These are phyloP conservation scores for Trachemys scripta DNA, from an alignment of 2,113 vertebrate genomes.

Conservation along the genomic window DNA sequence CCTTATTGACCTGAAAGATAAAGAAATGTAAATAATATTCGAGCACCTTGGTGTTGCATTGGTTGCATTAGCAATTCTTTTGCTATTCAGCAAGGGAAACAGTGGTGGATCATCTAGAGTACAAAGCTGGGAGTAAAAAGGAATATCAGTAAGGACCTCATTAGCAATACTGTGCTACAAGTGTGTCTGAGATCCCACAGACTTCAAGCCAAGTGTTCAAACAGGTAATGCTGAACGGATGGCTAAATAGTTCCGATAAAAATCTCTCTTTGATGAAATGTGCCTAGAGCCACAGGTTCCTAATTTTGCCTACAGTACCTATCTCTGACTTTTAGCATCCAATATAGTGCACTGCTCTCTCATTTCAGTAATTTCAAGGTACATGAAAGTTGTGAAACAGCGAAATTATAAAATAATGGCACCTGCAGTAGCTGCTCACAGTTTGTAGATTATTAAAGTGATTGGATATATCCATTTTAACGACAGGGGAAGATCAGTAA, in stretches of 20 bases:
- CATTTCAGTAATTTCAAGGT: conserved; percentile 56
- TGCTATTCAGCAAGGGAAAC: conserved; percentile 52
- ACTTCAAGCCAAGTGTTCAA: conserved; percentile 59
- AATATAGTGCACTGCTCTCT: conserved; percentile 36
- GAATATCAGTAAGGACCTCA: conserved; percentile 43
- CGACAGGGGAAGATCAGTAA: conserved; percentile 30
- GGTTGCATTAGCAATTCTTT: conserved; percentile 57
- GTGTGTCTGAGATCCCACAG: conserved; percentile 26
- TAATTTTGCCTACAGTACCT: conserved; percentile 32
- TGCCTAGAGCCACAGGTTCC: conserved; percentile 31
- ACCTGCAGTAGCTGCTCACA: conserved; percentile 21
- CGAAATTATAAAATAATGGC: conserved; percentile 64
- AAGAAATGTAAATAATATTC: conserved; percentile 68
- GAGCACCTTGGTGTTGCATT: conserved; percentile 62
- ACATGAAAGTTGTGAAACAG: conserved; percentile 53
- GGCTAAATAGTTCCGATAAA: conserved; percentile 60
- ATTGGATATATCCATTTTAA: conserved; percentile 46
- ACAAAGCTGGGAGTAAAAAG: conserved; percentile 44
- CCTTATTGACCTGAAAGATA: conserved; percentile 64
- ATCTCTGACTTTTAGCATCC: conserved; percentile 49
- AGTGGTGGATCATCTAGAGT: conserved; percentile 39
- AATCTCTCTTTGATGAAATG: conserved; percentile 52
- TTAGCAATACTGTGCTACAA: conserved; percentile 49
- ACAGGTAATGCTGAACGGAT: conserved; percentile 47
- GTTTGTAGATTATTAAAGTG: conserved; percentile 64